Conservation (phyloP, 2,888 invertebrate species). For the Ophioninae sp. region DNA sequence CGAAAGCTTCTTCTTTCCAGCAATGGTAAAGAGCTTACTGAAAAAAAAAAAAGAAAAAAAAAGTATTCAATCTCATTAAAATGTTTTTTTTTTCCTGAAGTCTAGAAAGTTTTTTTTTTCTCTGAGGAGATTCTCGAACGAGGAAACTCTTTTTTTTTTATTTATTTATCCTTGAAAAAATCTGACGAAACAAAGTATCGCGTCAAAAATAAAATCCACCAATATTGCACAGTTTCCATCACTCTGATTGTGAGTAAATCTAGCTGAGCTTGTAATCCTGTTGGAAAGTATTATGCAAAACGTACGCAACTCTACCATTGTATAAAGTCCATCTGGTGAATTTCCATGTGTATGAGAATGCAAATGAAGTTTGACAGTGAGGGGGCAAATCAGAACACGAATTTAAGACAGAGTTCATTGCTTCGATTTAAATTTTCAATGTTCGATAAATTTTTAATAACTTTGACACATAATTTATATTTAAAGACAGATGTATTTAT, state of each 20-base stretch:
- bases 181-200: not conserved
- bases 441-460: too few relatives aligned
- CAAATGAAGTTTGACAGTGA: not conserved
- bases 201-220: not conserved
- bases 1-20: too few relatives aligned
- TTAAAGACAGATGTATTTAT: too few relatives aligned
- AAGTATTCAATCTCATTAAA: not conserved
- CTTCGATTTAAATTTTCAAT: too few relatives aligned
- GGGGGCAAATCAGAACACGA: not conserved
- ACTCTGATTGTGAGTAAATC: not conserved
- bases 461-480: too few relatives aligned
- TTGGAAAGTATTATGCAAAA: constrained; percentile 11
- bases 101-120: too few relatives aligned
- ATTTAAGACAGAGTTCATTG: too few relatives aligned
- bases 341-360: not conserved
- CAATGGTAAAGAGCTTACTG: too few relatives aligned
- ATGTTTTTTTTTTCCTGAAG: too few relatives aligned
- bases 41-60: too few relatives aligned
- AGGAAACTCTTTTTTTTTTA: not conserved
- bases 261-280: constrained; percentile 11
- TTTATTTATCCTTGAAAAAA: not conserved
- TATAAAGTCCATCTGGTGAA: not conserved
- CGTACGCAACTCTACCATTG: not conserved
- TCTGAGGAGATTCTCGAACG: too few relatives aligned
- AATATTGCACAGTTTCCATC: not conserved